Evolutionary conservation across 2,888 invertebrate genomes (phyloP).

Genomic region (Subacronicta megacephala): DNA sequence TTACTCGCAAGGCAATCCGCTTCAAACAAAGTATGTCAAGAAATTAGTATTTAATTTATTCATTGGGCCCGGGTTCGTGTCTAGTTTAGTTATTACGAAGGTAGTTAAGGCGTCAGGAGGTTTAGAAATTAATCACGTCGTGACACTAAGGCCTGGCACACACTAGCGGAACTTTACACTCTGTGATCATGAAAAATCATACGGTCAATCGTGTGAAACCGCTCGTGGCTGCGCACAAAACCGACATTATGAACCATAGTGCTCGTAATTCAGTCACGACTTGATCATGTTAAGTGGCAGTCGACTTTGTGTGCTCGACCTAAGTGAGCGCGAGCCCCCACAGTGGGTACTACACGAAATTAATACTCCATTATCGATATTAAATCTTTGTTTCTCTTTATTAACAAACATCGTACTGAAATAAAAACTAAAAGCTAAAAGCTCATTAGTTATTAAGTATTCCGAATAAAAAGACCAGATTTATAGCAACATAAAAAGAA

Average conservation of each 20-base stretch:
- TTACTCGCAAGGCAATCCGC: slow-evolving; percentile 84
- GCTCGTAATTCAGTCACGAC: slow-evolving; percentile 55
- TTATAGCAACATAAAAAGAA: slow-evolving; percentile 33
- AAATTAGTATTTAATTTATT: slow-evolving; percentile 88
- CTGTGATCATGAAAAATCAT: slow-evolving; percentile 52
- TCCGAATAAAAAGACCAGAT: slow-evolving; percentile 18
- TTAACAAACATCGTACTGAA: slow-evolving; percentile 23
- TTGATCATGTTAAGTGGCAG: slow-evolving; percentile 44
- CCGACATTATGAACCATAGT: slow-evolving; percentile 40
- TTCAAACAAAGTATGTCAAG: slow-evolving; percentile 84
- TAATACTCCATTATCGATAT: slow-evolving; percentile 65
- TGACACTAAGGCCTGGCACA: slow-evolving; percentile 57
- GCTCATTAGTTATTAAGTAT: slow-evolving; percentile 15
- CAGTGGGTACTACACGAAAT: slow-evolving; percentile 52
- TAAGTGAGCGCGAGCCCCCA: slow-evolving; percentile 50
- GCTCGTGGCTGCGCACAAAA: slow-evolving; percentile 25
- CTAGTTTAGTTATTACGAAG: slow-evolving; percentile 78
- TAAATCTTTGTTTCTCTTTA: slow-evolving; percentile 59
- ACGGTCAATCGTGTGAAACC: slow-evolving; percentile 50
- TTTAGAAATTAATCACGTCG: slow-evolving; percentile 75
- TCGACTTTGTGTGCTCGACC: slow-evolving; percentile 43
- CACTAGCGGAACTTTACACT: slow-evolving; percentile 34
- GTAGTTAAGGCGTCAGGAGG: slow-evolving; percentile 71
- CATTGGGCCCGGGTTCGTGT: slow-evolving; percentile 81
- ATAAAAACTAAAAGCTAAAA: slow-evolving; percentile 10